phyloP scores from a whole-genome alignment of 2,888 invertebrate genomes.

The Troides helena region DNA sequence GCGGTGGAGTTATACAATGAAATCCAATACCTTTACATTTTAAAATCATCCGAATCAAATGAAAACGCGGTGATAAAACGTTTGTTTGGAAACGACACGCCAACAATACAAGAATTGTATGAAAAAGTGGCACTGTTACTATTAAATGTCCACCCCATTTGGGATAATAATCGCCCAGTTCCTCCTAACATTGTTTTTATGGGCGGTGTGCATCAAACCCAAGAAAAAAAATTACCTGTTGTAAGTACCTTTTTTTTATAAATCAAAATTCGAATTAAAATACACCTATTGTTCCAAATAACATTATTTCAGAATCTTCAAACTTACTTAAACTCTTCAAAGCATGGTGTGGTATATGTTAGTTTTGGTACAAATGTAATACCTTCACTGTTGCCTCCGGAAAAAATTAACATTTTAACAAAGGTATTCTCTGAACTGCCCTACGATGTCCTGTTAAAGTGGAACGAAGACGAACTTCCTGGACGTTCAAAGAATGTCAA shows the following conservation, averaged over 20 bases:
- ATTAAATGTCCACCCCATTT: slow-evolving; percentile 56
- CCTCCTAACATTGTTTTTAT: slow-evolving; percentile 57
- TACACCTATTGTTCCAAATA: background rate
- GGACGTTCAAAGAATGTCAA: slow-evolving; percentile 53
- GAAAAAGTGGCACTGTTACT: slow-evolving; percentile 54
- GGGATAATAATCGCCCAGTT: slow-evolving; percentile 53
- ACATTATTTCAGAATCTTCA: slow-evolving; percentile 38
- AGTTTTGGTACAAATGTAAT: slow-evolving; percentile 57
- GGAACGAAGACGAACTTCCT: slow-evolving; percentile 35
- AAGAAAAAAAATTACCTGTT: slow-evolving; percentile 50
- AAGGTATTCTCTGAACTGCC: slow-evolving; percentile 50
- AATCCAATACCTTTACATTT: slow-evolving; percentile 18
- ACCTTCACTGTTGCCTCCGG: slow-evolving; percentile 44
- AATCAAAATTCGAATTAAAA: too few relatives aligned
- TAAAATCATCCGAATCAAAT: slow-evolving; percentile 19
- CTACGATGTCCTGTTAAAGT: slow-evolving; percentile 66
- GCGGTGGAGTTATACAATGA: slow-evolving; percentile 34
- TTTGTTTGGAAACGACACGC: slow-evolving; percentile 38
- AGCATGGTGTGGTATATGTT: slow-evolving; percentile 51
- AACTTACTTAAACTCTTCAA: slow-evolving; percentile 40
- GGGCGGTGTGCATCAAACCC: slow-evolving; percentile 56
- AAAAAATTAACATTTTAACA: slow-evolving; percentile 37
- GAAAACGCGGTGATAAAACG: slow-evolving; percentile 35
- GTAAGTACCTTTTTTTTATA: slow-evolving; percentile 37
- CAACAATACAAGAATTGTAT: slow-evolving; percentile 36